These are phyloP conservation scores for Drosophila busckii DNA, from an alignment of 1,140 invertebrate species.

Conservation along the genomic window DNA sequence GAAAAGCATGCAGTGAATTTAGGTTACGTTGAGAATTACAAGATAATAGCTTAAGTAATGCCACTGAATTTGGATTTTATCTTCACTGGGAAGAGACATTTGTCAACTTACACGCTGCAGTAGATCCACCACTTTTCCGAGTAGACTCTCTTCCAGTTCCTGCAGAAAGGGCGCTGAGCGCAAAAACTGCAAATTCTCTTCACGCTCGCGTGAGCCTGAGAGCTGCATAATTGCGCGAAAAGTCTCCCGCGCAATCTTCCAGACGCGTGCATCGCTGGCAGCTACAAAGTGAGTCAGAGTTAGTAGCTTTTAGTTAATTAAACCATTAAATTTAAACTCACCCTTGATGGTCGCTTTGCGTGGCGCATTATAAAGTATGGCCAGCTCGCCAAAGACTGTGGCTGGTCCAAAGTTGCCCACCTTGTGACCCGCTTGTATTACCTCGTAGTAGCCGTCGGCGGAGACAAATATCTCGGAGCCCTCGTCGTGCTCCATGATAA, in stretches of 20 bases:
- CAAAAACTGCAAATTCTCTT: conserved; percentile 92
- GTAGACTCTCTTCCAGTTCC: conserved; percentile 88
- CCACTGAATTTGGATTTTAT: too few relatives aligned
- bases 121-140: conserved; percentile 93
- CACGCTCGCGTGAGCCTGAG: conserved; percentile 87
- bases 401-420: conserved; percentile 90
- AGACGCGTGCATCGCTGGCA: conserved; percentile 89
- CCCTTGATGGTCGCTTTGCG: conserved; percentile 91
- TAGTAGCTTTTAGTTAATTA: too few relatives aligned
- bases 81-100: too few relatives aligned
- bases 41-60: too few relatives aligned
- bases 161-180: conserved; percentile 90
- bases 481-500: conserved; percentile 93
- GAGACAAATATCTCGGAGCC: conserved; percentile 90
- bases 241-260: conserved; percentile 90
- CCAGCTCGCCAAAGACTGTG: conserved; percentile 95
- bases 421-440: conserved; percentile 88
- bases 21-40: too few relatives aligned
- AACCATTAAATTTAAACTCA: conserved; percentile 66
- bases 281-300: conserved; percentile 81
- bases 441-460: conserved; percentile 91
- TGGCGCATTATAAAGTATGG: conserved; percentile 95
- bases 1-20: too few relatives aligned
- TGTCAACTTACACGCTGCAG: conserved; percentile 88
- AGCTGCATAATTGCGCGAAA: conserved; percentile 94